Conservation (phyloP, 2,888 invertebrate genomes). For the Notocelia uddmanniana region DNA sequence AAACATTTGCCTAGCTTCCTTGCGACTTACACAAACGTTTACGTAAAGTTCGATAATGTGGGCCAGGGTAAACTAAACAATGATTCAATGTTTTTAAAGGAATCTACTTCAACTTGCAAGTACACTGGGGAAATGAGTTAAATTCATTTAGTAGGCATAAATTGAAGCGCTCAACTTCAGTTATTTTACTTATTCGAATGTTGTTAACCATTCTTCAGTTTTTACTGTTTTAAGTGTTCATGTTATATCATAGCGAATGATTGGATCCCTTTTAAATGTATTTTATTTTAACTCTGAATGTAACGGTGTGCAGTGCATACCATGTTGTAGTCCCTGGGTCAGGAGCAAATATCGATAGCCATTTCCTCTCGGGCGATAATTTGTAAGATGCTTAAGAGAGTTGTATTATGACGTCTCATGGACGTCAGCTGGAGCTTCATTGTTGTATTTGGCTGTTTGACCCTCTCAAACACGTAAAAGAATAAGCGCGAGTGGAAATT, state of each 20-base stretch:
- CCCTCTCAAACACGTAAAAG: too few relatives aligned
- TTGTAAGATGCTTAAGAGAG: too few relatives aligned
- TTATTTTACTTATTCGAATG: background rate
- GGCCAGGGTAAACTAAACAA: slow-evolving; percentile 36
- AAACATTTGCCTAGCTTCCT: slow-evolving; percentile 43
- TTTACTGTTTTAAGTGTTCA: background rate
- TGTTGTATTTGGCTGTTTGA: too few relatives aligned
- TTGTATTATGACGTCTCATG: too few relatives aligned
- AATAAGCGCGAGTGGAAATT: too few relatives aligned
- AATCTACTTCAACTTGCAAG: slow-evolving; percentile 2
- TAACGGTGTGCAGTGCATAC: background rate
- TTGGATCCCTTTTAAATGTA: background rate
- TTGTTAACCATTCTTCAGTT: background rate
- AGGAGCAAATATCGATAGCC: too few relatives aligned
- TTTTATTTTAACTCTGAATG: background rate
- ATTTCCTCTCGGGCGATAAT: too few relatives aligned
- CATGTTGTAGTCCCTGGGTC: too few relatives aligned
- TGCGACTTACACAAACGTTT: slow-evolving; percentile 41
- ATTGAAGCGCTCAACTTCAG: background rate
- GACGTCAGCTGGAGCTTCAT: too few relatives aligned
- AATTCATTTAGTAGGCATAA: background rate
- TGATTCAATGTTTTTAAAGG: slow-evolving; percentile 18
- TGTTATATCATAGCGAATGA: background rate
- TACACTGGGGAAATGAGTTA: background rate
- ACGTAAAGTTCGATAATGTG: slow-evolving; percentile 41